These are phyloP conservation scores for Forbesichthys agassizii DNA, from an alignment of 2,113 vertebrate species.

Conservation along the genomic window DNA sequence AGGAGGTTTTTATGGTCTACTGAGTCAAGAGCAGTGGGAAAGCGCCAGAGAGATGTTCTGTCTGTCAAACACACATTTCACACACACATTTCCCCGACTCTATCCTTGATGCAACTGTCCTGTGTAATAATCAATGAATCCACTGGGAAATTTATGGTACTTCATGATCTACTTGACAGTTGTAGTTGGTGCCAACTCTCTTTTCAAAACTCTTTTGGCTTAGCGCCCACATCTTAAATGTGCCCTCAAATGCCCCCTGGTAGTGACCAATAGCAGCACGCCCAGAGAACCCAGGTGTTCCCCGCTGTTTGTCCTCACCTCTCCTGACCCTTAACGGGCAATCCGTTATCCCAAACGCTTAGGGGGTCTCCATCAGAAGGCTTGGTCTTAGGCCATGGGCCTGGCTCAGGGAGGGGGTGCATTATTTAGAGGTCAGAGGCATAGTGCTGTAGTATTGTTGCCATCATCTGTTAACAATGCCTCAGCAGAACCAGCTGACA, in stretches of 20 bases:
- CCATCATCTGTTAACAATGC: conserved; percentile 68
- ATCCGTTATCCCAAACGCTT: not conserved
- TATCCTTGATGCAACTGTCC: conserved; percentile 60
- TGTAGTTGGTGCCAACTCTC: conserved; percentile 42
- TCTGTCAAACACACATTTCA: conserved; percentile 49
- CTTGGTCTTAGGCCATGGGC: conserved; percentile 50
- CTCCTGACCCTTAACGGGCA: conserved; percentile 51
- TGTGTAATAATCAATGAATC: conserved; percentile 53
- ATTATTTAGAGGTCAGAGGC: conserved; percentile 51
- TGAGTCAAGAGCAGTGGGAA: conserved; percentile 60
- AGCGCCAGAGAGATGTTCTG: conserved; percentile 55
- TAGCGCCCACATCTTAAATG: conserved; percentile 32
- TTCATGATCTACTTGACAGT: conserved; percentile 42
- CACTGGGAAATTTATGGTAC: conserved; percentile 12
- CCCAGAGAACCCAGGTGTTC: conserved; percentile 65
- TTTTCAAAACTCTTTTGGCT: conserved; percentile 51
- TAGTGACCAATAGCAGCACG: conserved; percentile 29
- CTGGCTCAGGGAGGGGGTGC: conserved; percentile 27
- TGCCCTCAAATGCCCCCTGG: conserved; percentile 62
- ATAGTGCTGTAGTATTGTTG: conserved; percentile 53
- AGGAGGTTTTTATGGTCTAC: conserved; percentile 64
- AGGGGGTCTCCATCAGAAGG: conserved; percentile 59
- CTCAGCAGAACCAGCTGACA: conserved; percentile 66
- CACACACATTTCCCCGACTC: conserved; percentile 34
- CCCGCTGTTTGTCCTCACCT: conserved; percentile 50